Percentiles rank a stretch among this genome's conserved stretches.
Conservation (phyloP, 2,888 invertebrate genomes). For the Orchesellides sinensis region DNA sequence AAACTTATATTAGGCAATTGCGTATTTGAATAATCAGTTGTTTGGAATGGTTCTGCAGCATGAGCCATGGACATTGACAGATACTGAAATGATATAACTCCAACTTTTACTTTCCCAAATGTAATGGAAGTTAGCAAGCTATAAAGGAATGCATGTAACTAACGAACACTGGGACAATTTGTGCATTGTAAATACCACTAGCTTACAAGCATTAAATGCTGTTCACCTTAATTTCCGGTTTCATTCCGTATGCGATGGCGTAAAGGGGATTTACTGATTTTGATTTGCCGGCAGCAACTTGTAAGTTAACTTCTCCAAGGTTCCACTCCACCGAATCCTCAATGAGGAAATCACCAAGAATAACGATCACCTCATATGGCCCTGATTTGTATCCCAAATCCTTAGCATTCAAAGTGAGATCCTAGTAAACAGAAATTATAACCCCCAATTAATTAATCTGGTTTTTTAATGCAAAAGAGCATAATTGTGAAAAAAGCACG, state of each 20-base stretch:
- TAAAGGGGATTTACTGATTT: constrained; percentile 74
- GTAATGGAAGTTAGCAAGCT: constrained; percentile 77
- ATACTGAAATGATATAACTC: constrained; percentile 25
- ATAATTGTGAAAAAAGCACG: background rate
- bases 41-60: constrained; percentile 2
- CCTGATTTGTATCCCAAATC: constrained; percentile 89
- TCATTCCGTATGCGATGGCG: constrained; percentile 78
- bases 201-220: background rate
- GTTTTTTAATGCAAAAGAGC: background rate
- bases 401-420: constrained; percentile 87
- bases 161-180: constrained; percentile 71
- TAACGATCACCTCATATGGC: constrained; percentile 87
- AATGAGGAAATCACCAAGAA: constrained; percentile 94
- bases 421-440: constrained; percentile 78
- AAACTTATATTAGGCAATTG: background rate
- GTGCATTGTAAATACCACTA: background rate
- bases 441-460: background rate
- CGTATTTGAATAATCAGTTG: constrained; percentile 75
- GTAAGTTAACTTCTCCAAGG: constrained; percentile 87
- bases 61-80: constrained; percentile 1
- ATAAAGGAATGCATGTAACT: constrained; percentile 62
- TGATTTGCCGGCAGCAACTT: constrained; percentile 81
- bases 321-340: constrained; percentile 94
- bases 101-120: constrained; percentile 76
- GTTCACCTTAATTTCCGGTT: constrained; percentile 82